Evolutionary conservation across 2,888 invertebrate genomes (phyloP), one percentile per base, ranked within the genome.

Genomic region (Macrophya annulata): DNA sequence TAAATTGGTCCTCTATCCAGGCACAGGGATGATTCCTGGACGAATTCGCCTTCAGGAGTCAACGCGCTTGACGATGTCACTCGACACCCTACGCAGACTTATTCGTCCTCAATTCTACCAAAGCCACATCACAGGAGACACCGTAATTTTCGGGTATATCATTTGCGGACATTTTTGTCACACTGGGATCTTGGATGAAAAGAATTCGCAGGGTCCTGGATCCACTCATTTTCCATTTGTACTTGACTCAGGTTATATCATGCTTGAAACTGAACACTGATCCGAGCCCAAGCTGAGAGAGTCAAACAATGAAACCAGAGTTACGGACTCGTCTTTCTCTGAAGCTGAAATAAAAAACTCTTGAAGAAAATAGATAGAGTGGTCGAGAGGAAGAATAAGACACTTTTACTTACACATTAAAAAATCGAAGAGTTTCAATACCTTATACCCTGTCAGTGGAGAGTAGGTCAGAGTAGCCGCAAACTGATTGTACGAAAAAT

Each of bases 1-100:
- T 93, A 93, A 93, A 92, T 93, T 93, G 93, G 93, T 92, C 92
- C 83, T 83, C 83, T 83, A 83, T 83, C 83, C 68, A 48, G 81
- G 81, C 59, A 81, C 83, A 51, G 55, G 83, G 83, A 68, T 45
- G 43, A 51, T 68, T 71, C 48, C 83, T 68, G 68, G 68, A 83
- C 83, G 68, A 68, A 83, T 71, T 83, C 68, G 68, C 65, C 68
- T 48, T 51, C 65, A 45, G 48, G 83, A 83, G 83, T 83, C 68
- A 83, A 45, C 68, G 62, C 31, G 81, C 62, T 59, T 51, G 51
- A 55, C 77, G 77, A 51, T 77, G 77, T 77, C 55, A 77, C 43
- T 43, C 43, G 43, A 81, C 81, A 59, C 77, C 77, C 51, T 25
- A 74, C 51, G 55, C 55, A n/a, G 62, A 83, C 48, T 74, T 43